A percentile compares a stretch with the other conserved stretches of the same genome.
Conservation (phyloP, 1,140 invertebrate genomes). For the Eufriesea mexicana region DNA sequence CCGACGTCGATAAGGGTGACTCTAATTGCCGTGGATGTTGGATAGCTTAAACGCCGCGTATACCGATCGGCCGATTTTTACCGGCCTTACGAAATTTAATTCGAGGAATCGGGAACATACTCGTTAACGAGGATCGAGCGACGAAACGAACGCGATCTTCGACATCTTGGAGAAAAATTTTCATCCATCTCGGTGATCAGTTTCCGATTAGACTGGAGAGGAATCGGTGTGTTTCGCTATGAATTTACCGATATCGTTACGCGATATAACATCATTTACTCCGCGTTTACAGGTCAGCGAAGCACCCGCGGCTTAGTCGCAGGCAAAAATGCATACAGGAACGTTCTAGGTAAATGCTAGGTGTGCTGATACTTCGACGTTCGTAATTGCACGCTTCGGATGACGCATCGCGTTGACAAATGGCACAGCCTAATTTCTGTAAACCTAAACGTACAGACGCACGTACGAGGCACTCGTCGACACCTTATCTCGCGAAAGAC, state of each 20-base stretch:
- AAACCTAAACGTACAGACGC: not conserved
- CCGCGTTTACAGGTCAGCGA: conserved; percentile 42
- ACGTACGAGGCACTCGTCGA: not conserved
- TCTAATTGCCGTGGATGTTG: not conserved
- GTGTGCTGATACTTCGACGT: not conserved
- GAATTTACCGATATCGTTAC: conserved; percentile 33
- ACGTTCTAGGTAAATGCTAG: conserved; percentile 45
- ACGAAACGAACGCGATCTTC: too few species aligned
- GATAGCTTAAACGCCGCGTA: not conserved
- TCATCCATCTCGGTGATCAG: too few species aligned
- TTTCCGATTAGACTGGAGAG: not conserved
- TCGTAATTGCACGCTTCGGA: conserved; percentile 7
- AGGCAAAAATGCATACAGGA: conserved; percentile 38
- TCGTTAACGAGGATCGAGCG: too few species aligned
- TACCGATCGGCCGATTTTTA: not conserved
- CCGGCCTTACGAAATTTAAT: not conserved
- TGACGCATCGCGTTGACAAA: not conserved
- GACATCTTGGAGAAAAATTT: too few species aligned
- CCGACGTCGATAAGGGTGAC: too few species aligned
- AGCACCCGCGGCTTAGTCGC: conserved; percentile 42
- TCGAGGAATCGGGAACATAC: too few species aligned
- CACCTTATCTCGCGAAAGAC: not conserved
- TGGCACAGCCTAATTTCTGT: not conserved
- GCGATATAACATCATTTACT: conserved; percentile 9
- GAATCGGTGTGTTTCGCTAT: not conserved